These are phyloP conservation scores for Corynorhinus townsendii DNA, from an alignment of 2,113 vertebrate genomes.

Conservation along the genomic window DNA sequence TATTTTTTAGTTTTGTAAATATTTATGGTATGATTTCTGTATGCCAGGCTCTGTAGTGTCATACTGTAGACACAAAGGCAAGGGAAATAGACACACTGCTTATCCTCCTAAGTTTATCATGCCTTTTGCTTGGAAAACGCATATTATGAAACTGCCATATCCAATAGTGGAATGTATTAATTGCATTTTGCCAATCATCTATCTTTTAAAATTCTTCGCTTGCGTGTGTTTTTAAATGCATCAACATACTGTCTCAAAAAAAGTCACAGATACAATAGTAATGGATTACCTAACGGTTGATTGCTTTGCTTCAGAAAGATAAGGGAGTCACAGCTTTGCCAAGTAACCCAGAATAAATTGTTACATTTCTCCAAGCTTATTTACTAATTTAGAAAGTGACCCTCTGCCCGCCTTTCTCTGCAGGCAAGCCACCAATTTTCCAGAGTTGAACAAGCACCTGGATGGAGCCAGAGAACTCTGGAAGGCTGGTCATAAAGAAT, in stretches of 20 bases:
- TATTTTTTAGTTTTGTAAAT: not conserved
- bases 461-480: not conserved
- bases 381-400: conserved; percentile 39
- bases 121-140: not conserved
- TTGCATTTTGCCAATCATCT: not conserved
- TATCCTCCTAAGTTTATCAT: not conserved
- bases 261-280: not conserved
- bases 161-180: not conserved
- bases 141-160: not conserved
- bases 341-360: conserved; percentile 6
- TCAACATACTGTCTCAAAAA: not conserved
- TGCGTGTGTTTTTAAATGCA: not conserved
- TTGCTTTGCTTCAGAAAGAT: conserved; percentile 7
- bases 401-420: not conserved
- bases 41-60: not conserved
- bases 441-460: not conserved
- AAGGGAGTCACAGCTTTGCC: conserved; percentile 8
- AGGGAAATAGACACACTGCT: not conserved
- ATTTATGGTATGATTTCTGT: not conserved
- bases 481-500: not conserved
- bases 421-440: not conserved
- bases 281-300: not conserved
- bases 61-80: not conserved
- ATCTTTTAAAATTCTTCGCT: not conserved
- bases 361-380: conserved; percentile 11